Base-by-base conservation (phyloP, 2,113 vertebrate genomes). In the Tauraco erythrolophus region DNA sequence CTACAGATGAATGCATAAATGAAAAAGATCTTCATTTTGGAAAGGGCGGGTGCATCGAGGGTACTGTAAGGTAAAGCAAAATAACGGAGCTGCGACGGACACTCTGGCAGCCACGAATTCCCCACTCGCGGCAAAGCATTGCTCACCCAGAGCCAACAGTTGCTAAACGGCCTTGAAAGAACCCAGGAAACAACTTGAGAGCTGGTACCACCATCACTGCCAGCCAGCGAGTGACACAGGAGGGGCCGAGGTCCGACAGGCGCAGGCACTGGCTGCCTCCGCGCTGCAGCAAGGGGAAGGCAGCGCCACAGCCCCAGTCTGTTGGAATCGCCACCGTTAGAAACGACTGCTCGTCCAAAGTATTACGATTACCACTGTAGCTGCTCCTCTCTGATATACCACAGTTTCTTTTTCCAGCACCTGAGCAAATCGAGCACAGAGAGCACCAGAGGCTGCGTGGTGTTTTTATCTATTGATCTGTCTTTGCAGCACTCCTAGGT, bases 241-340 rank as follows among this genome's bases (percentile, higher is more conserved):
- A 74, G 54, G 27, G 68, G 51, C n/a, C 0, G 0, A 1, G 1
- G 11, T 13, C 13, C 0, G 2, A 33, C 0, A 2, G 66, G 54
- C 2, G 3, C 33, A 4, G 15, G 46, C 9, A 4, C 28, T 17
- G 30, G 35, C 28, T 51, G 45, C 43, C 51, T 25, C n/a, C 2
- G 0, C 13, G 3, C 6, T 1, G 25, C 68, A 66, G 37, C 35
- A 41, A 46, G 17, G 64, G 58, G 15, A 69, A n/a, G 18, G 14
- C 9, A 19, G 39, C 0, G 0, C 39, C 7, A 79, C 31, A 94
- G 41, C 17, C 82, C 37, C 2, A 37, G 19, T 41, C 60, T 50
- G 43, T 5, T 16, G 62, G 48, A 58, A 84, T 54, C 2, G 3
- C 53, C 54, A 25, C 1, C 0, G 86, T 57, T 43, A 41, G 51